A percentile compares a stretch with the other conserved stretches of the same genome.
Evolutionary conservation across 2,113 vertebrate species (phyloP).

Genomic region (Dryoscopus gambensis): DNA sequence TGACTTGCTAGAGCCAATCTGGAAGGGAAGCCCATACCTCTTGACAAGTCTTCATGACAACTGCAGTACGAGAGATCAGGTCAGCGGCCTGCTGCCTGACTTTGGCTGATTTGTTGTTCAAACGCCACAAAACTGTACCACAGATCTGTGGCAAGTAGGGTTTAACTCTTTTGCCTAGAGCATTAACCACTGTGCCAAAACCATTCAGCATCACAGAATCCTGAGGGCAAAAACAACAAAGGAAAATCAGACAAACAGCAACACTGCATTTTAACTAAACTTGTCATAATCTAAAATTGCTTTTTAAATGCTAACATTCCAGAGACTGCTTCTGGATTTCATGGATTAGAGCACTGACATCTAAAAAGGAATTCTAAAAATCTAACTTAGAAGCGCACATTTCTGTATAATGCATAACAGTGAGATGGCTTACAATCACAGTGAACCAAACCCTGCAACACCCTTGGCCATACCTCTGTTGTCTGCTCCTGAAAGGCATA

Average conservation of each 20-base stretch:
- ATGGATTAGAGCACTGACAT: neutral
- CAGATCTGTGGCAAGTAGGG: slow-evolving; percentile 98
- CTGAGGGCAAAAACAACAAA: slow-evolving; percentile 56
- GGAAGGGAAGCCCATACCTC: slow-evolving; percentile 76
- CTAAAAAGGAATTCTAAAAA: neutral
- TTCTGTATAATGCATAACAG: neutral
- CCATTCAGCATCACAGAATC: slow-evolving; percentile 99
- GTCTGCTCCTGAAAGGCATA: slow-evolving; percentile 99
- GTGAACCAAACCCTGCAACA: neutral
- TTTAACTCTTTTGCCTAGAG: slow-evolving; percentile 95
- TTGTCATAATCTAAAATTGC: neutral
- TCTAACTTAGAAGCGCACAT: neutral
- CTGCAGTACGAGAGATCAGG: slow-evolving; percentile 96
- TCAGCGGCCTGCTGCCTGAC: slow-evolving; percentile 97
- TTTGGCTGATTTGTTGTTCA: slow-evolving; percentile 99
- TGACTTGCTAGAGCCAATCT: neutral
- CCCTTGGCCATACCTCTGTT: slow-evolving; percentile 82
- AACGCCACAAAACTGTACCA: slow-evolving; percentile 96
- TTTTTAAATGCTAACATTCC: neutral
- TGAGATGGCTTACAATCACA: neutral
- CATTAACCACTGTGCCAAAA: slow-evolving; percentile 97
- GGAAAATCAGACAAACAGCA: neutral
- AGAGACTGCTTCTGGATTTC: neutral
- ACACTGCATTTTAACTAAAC: neutral
- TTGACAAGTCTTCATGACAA: slow-evolving; percentile 99